Conservation (phyloP, 2,797 vertebrate genomes). For the Pelochelys cantorii region DNA sequence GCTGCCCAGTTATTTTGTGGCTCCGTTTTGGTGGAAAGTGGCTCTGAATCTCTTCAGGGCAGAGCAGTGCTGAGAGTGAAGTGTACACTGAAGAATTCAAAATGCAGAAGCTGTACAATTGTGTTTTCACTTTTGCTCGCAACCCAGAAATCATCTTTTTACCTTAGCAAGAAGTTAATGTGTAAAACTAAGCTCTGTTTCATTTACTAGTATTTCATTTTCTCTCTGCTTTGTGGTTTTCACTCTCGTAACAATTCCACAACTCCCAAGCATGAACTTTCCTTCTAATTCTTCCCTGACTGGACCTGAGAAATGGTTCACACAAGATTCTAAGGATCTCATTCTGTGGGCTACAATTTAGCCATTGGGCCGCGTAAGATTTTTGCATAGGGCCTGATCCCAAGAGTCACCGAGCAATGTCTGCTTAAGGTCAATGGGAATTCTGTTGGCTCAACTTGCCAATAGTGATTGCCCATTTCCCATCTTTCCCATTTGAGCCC, state of each 20-base stretch:
- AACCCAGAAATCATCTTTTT: background rate
- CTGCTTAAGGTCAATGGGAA: background rate
- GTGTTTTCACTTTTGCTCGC: background rate
- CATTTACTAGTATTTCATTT: background rate
- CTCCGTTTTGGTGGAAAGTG: background rate
- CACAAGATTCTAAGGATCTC: background rate
- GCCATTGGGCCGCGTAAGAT: background rate
- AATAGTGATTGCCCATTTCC: background rate
- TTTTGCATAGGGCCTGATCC: background rate
- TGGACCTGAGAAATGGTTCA: background rate
- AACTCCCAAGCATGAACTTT: background rate
- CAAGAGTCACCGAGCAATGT: background rate
- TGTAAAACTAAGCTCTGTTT: background rate
- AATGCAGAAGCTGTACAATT: fast-evolving
- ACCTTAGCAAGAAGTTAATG: background rate
- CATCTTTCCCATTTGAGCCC: background rate
- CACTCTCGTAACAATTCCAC: background rate
- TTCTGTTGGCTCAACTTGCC: background rate
- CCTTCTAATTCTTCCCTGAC: background rate
- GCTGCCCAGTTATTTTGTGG: background rate
- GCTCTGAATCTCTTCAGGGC: background rate
- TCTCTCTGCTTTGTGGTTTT: background rate
- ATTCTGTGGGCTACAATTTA: background rate
- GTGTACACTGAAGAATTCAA: background rate
- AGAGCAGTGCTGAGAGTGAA: background rate